Evolutionary conservation across 2,888 invertebrate genomes (phyloP).

Genomic region (Lasius platythorax): DNA sequence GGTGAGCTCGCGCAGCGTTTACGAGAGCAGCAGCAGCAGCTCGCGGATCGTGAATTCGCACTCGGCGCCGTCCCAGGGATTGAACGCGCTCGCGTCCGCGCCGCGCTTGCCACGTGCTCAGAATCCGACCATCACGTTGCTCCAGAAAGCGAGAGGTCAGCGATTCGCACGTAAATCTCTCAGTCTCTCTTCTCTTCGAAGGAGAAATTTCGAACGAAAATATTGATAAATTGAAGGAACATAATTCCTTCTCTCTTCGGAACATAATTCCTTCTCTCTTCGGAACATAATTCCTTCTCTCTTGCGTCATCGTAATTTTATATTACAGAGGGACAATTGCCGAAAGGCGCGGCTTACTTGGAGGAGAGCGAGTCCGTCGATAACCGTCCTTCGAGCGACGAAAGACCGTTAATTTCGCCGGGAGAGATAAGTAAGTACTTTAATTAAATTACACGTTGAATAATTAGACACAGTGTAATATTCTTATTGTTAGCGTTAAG

Average conservation of each 20-base stretch:
- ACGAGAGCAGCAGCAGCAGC: slow-evolving; percentile 75
- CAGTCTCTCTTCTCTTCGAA: background rate
- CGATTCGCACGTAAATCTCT: background rate
- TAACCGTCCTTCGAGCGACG: slow-evolving; percentile 74
- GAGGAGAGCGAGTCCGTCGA: slow-evolving; percentile 85
- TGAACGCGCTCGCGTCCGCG: slow-evolving; percentile 85
- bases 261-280: background rate
- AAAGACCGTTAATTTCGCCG: slow-evolving; percentile 80
- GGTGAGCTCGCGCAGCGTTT: slow-evolving; percentile 41
- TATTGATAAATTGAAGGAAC: background rate
- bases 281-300: background rate
- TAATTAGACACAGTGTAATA: background rate
- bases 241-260: background rate
- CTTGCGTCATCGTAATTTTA: background rate
- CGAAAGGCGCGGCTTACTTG: slow-evolving; percentile 92
- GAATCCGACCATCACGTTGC: slow-evolving; percentile 94
- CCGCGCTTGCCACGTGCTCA: slow-evolving; percentile 91
- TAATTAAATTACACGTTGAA: background rate
- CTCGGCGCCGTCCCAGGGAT: slow-evolving; percentile 90
- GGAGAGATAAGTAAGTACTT: slow-evolving; percentile 83
- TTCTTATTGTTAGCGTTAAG: background rate
- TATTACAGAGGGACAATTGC: slow-evolving; percentile 93
- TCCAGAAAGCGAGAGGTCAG: slow-evolving; percentile 95
- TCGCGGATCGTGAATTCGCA: slow-evolving; percentile 86
- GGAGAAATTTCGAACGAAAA: background rate